These are phyloP conservation scores for Netelia melanura DNA, from an alignment of 2,888 invertebrate species.

Conservation along the genomic window DNA sequence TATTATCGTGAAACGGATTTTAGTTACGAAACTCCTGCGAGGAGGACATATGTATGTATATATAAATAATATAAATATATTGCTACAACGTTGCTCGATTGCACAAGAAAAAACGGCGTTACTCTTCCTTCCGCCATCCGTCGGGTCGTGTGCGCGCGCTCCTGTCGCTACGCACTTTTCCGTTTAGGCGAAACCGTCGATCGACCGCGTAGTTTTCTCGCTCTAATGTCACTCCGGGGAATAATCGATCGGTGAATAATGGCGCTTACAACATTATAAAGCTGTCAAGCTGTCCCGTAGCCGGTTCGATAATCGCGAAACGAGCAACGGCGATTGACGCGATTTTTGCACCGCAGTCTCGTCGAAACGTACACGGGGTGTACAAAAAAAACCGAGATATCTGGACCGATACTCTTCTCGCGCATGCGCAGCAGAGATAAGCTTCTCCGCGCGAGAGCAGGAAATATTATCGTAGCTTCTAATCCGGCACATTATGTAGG, in stretches of 20 bases:
- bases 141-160: neutral
- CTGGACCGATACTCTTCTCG: conserved; percentile 14
- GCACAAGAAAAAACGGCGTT: conserved; percentile 40
- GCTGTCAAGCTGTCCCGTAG: conserved; percentile 32
- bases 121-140: conserved; percentile 62
- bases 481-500: conserved; percentile 42
- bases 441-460: conserved; percentile 29
- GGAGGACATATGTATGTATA: no score
- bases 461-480: conserved; percentile 44
- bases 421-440: neutral
- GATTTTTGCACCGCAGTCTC: neutral
- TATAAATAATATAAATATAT: conserved; percentile 2
- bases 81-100: conserved; percentile 39
- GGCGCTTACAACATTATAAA: conserved; percentile 53
- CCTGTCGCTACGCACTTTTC: neutral
- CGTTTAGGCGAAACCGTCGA: conserved; percentile 12
- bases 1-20: neutral
- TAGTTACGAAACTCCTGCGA: conserved; percentile 5
- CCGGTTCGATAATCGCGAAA: conserved; percentile 51
- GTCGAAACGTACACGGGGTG: neutral
- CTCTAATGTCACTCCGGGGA: conserved; percentile 43
- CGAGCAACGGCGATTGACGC: conserved; percentile 19
- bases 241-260: conserved; percentile 58
- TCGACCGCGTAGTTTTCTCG: neutral
- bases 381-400: conserved; percentile 1